phyloP scores from a whole-genome alignment of 2,113 vertebrate species.

The Trogon surrucura region DNA sequence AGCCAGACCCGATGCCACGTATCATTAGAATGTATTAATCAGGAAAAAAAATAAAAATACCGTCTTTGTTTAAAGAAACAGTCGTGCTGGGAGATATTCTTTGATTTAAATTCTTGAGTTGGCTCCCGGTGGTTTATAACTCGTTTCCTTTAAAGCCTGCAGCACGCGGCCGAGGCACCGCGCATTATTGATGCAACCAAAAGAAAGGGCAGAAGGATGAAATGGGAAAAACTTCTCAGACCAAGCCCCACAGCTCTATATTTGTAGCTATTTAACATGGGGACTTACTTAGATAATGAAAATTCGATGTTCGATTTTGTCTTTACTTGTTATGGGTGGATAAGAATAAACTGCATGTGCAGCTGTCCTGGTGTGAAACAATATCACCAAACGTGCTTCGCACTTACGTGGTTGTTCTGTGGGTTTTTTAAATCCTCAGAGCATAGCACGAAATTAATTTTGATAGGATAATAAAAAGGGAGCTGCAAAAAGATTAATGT shows the following conservation, averaged over 20 bases:
- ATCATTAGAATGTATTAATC: neutral
- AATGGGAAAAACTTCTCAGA: neutral
- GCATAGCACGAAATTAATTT: neutral
- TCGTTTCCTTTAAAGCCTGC: neutral
- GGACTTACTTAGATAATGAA: neutral
- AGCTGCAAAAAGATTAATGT: neutral
- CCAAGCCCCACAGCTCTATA: neutral
- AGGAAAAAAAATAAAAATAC: neutral
- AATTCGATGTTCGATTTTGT: rapidly evolving
- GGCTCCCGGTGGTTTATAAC: neutral
- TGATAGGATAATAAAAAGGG: neutral
- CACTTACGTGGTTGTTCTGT: neutral
- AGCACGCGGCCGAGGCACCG: neutral
- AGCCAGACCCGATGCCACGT: neutral
- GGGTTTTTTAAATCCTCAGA: neutral
- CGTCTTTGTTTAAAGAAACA: neutral
- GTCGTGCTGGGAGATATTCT: neutral
- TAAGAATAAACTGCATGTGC: neutral
- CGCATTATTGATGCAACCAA: neutral
- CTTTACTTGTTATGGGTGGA: neutral
- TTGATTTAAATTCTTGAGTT: neutral
- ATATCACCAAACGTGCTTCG: neutral
- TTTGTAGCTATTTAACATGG: neutral
- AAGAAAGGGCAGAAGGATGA: neutral
- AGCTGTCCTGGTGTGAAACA: neutral